phyloP scores from a whole-genome alignment of 2,113 vertebrate species.

The Peromyscus leucopus region DNA sequence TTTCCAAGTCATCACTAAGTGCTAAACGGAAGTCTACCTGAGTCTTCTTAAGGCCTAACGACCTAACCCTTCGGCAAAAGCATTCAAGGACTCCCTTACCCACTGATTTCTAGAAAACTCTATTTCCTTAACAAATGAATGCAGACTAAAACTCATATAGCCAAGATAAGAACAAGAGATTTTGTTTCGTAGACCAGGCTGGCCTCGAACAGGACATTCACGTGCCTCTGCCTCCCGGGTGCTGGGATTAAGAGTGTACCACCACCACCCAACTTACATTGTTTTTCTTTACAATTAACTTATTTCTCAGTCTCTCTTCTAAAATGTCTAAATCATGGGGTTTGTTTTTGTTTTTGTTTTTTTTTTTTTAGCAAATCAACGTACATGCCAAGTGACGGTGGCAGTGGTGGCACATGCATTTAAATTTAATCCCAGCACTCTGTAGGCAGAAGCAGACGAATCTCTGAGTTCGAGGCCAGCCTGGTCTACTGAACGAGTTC shows the following conservation, averaged over 20 bases:
- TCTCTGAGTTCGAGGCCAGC: not conserved
- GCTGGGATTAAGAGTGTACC: not conserved
- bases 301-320: not conserved
- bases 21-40: conserved; percentile 27
- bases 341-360: not conserved
- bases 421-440: not conserved
- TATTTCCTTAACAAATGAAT: conserved; percentile 32
- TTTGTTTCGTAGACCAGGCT: not conserved
- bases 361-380: not conserved
- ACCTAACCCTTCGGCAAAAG: conserved; percentile 33
- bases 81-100: conserved; percentile 9
- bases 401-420: not conserved
- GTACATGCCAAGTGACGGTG: not conserved
- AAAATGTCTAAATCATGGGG: not conserved
- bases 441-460: not conserved
- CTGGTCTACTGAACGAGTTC: not conserved
- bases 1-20: conserved; percentile 26
- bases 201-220: not conserved
- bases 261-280: not conserved
- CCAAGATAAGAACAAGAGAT: not conserved
- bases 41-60: conserved; percentile 31
- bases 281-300: conserved; percentile 15
- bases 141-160: conserved; percentile 18
- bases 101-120: conserved; percentile 47
- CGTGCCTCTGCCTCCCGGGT: not conserved